A percentile compares a stretch with the other conserved stretches of the same genome.
Evolutionary conservation across 2,797 vertebrate genomes (phyloP).

Genomic region (Aselliscus stoliczkanus): DNA sequence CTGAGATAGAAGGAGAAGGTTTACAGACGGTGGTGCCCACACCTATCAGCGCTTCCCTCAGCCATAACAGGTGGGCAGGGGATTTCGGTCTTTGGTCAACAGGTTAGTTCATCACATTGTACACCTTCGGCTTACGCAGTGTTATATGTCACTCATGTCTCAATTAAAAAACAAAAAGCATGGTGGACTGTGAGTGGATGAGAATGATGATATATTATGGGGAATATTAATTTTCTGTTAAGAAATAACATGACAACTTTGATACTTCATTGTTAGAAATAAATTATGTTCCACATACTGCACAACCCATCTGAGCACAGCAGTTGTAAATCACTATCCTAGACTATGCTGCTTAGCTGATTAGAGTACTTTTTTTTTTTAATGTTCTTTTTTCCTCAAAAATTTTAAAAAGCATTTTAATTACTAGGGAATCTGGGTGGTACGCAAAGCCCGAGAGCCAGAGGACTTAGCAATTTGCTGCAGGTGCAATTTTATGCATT

Average conservation of each 20-base stretch:
- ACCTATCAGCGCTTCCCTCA: conserved; percentile 84
- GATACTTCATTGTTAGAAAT: not conserved
- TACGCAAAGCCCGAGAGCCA: not conserved
- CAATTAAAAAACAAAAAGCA: not conserved
- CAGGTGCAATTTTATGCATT: not conserved
- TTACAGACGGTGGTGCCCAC: conserved; percentile 88
- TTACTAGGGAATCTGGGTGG: not conserved
- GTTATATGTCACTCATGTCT: not conserved
- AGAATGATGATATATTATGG: not conserved
- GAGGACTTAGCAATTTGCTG: not conserved
- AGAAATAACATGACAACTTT: not conserved
- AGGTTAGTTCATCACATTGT: not conserved
- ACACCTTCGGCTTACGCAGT: not conserved
- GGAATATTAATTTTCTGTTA: not conserved
- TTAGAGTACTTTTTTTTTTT: not conserved
- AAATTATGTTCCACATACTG: not conserved
- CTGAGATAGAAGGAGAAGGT: conserved; percentile 83
- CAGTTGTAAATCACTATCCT: not conserved
- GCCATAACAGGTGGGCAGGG: conserved; percentile 87
- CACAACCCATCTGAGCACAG: not conserved
- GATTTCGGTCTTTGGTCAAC: not conserved
- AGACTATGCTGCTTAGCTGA: not conserved
- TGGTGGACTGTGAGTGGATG: not conserved
- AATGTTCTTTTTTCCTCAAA: not conserved
- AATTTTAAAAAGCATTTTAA: not conserved